Base-by-base conservation (phyloP, 2,888 invertebrate species). In the Cylloceria caligata region DNA sequence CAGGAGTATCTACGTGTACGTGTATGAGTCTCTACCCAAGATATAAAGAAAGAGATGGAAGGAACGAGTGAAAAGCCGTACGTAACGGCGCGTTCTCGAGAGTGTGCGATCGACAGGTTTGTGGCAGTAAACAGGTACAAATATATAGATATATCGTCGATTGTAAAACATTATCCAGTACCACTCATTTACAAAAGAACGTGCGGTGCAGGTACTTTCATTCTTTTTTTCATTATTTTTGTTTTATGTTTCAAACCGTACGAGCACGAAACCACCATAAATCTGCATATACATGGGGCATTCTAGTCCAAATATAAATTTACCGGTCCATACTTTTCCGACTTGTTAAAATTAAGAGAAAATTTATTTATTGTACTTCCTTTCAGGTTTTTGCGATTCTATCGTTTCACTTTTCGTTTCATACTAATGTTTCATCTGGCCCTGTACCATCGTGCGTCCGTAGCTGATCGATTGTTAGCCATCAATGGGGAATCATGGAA, bases 91-190 rank as follows among this genome's bases (percentile, higher is more conserved):
- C 73, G 75, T 73, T 68, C 55, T 49, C 73, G 75, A 73, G 75
- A 79, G 72, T 80, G 81, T 75, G 65, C 83, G 83, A 86, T 87
- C 87, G 86, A 83, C 86, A 86, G 86, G 85, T 84, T 83, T 71
- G 67, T 30, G 75, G 67, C 62, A 74, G 65, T 68, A 62, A 42
- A 67, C 67, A 49, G 75, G 74, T 74, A 74, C 27, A 74, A 36
- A 55, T 74, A 65, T 74, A 74, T 27, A 65, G 24, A 34, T 47
- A 67, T 68, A 62, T n/a, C 13, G n/a, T 16, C 13, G 1, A 21
- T 13, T 24, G 24, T 24, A 3, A 21, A 52, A 24, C 24, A 24
- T 11, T 52, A 24, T 24, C 24, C 21, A 45, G 45, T 16, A 45
- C 45, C 5, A 45, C 45, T 16, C 16, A 45, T 45, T n/a, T 4